Conservation (phyloP, 2,797 vertebrate species). For the Trachops cirrhosus region DNA sequence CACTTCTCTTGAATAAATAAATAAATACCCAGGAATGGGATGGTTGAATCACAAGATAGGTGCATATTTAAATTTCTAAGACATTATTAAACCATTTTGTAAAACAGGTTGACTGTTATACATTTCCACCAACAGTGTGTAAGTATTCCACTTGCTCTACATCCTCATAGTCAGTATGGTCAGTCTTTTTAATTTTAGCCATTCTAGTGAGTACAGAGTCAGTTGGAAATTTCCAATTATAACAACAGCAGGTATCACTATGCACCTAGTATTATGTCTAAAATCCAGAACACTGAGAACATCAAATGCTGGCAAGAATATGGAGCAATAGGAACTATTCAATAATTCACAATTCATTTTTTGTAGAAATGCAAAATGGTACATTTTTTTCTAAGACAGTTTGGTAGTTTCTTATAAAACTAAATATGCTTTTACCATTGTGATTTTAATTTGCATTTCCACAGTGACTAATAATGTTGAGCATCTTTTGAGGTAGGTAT, state of each 20-base stretch:
- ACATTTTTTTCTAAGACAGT: too few relatives aligned
- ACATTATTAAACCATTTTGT: background rate
- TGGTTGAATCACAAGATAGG: background rate
- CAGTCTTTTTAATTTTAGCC: background rate
- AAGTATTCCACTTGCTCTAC: background rate
- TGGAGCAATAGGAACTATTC: too few relatives aligned
- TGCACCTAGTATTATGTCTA: too few relatives aligned
- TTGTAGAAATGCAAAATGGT: too few relatives aligned
- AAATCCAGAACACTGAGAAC: too few relatives aligned
- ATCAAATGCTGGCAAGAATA: too few relatives aligned
- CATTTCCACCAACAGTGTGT: background rate
- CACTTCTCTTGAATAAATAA: background rate
- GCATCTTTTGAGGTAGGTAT: conserved; percentile 18
- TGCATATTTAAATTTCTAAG: background rate
- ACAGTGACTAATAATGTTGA: background rate
- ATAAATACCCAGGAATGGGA: conserved; percentile 3
- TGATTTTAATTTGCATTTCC: conserved; percentile 26
- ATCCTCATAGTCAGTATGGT: background rate
- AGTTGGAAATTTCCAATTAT: too few relatives aligned
- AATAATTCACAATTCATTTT: too few relatives aligned
- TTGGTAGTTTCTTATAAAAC: too few relatives aligned
- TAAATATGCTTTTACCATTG: background rate
- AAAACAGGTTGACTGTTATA: background rate
- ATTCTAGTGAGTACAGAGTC: background rate
- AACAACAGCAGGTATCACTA: too few relatives aligned